Percentiles rank a stretch among this genome's conserved stretches.
phyloP scores from a whole-genome alignment of 1,140 invertebrate species.

The Procambarus clarkii region DNA sequence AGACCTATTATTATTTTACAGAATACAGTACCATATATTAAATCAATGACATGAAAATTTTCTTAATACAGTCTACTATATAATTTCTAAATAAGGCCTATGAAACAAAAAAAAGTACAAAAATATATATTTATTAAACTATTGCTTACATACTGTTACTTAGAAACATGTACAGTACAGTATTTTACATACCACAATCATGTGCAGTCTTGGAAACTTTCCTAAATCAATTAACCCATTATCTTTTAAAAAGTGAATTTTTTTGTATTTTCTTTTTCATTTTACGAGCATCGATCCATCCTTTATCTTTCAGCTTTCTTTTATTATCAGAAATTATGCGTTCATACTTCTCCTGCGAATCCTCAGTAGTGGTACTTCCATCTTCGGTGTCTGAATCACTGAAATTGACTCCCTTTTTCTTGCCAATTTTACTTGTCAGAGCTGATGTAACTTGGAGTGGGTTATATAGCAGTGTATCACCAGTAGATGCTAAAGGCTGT shows the following conservation, averaged over 20 bases:
- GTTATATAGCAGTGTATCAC: not conserved
- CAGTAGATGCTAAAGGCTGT: not conserved
- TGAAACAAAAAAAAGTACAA: no score
- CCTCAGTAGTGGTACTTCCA: not conserved
- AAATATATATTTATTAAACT: no score
- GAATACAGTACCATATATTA: no score
- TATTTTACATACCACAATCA: not conserved
- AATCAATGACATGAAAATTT: no score
- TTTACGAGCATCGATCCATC: not conserved
- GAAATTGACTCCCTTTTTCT: not conserved
- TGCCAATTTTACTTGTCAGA: not conserved
- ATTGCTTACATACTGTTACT: no score
- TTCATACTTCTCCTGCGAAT: not conserved
- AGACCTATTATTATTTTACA: no score
- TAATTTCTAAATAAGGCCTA: no score
- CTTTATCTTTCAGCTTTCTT: not conserved
- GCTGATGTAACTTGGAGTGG: not conserved
- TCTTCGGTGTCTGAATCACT: not conserved
- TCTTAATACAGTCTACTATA: no score
- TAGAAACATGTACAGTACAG: not conserved
- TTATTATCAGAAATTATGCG: slow-evolving; percentile 5
- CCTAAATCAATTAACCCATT: not conserved
- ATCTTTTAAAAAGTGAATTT: not conserved
- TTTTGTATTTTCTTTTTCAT: not conserved
- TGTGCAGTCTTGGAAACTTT: not conserved